phyloP scores from a whole-genome alignment of 2,113 vertebrate genomes.

The Sylvilagus bachmani region DNA sequence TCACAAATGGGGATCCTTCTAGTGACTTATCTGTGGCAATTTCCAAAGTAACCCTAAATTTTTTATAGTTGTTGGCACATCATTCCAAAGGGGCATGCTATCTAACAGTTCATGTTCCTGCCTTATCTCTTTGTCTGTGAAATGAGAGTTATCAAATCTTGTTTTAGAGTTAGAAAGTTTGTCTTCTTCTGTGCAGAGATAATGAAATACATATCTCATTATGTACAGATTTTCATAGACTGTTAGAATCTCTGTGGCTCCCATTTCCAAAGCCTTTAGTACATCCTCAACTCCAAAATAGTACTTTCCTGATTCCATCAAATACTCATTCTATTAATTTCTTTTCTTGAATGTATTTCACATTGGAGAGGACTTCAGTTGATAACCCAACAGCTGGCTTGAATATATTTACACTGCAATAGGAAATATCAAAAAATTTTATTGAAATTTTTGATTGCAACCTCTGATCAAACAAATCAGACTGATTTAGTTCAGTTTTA shows the following conservation, averaged over 20 bases:
- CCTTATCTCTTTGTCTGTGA: slow-evolving; percentile 91
- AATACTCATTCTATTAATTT: slow-evolving; percentile 98
- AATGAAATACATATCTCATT: no score
- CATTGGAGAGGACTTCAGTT: slow-evolving; percentile 96
- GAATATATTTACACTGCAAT: slow-evolving; percentile 98
- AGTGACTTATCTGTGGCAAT: slow-evolving; percentile 99
- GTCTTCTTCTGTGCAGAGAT: no score
- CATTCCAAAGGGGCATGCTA: slow-evolving; percentile 99
- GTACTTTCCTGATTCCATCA: slow-evolving; percentile 98
- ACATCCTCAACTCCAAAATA: slow-evolving; percentile 98
- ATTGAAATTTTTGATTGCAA: slow-evolving; percentile 96
- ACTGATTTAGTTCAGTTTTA: slow-evolving; percentile 97
- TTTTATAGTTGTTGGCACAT: slow-evolving; percentile 99
- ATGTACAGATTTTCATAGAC: no score
- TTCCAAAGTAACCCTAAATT: slow-evolving; percentile 99
- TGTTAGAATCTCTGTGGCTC: no score
- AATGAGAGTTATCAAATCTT: no score
- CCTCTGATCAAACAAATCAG: slow-evolving; percentile 98
- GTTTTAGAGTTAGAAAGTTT: no score
- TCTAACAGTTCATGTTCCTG: slow-evolving; percentile 94
- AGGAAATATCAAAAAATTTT: slow-evolving; percentile 98
- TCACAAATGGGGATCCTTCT: slow-evolving; percentile 99
- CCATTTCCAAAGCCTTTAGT: no score
- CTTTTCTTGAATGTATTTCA: slow-evolving; percentile 99
- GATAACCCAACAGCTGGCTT: slow-evolving; percentile 99